Evolutionary conservation across 2,113 vertebrate species (phyloP), one percentile per base, ranked within the genome.

Genomic region (Hemicordylus capensis): DNA sequence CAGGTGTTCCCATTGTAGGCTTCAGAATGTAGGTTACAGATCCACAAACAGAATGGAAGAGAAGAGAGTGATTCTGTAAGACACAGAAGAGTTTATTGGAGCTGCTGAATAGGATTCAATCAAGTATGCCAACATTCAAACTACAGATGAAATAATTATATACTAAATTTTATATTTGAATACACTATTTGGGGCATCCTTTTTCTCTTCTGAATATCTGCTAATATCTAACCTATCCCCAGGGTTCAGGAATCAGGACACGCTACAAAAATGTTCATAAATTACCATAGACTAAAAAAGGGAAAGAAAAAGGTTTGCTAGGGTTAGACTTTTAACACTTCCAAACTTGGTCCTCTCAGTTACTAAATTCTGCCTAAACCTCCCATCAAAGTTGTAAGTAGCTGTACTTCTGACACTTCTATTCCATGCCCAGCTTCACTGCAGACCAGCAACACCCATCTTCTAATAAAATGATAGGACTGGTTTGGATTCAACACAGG

Each of bases 1-100:
- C 0, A 8, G 70, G 0, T 42, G 63, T 6, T 87, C 89, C 93
- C 95, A 95, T 95, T 87, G 78, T 89, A 86, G 1, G 10, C 85
- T 84, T 88, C 42, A 0, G 0, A 31, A 0, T 34, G 1, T 14
- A n/a, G 58, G 46, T 70, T 24, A 70, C 1, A 8, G 78, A 19
- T 54, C 10, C 51, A 2, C 1, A 1, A 11, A 64, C 39, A 1
- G 82, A 64, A 87, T 85, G 56, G 0, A 4, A 26, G 74, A 0
- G 59, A 80, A 76, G 90, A 83, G 2, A 0, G 81, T 46, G 19
- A 83, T 78, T 89, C 93, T 94, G 89, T 0, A 6, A 14, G 73
- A 85, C 73, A 90, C 39, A 67, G 63, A 56, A 64, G 1, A 2
- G 9, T 7, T 37, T 42, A 22, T 78, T 74, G 31, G 39, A 48